Base-by-base conservation (phyloP, 2,888 invertebrate genomes). In the Euplagia quadripunctaria region DNA sequence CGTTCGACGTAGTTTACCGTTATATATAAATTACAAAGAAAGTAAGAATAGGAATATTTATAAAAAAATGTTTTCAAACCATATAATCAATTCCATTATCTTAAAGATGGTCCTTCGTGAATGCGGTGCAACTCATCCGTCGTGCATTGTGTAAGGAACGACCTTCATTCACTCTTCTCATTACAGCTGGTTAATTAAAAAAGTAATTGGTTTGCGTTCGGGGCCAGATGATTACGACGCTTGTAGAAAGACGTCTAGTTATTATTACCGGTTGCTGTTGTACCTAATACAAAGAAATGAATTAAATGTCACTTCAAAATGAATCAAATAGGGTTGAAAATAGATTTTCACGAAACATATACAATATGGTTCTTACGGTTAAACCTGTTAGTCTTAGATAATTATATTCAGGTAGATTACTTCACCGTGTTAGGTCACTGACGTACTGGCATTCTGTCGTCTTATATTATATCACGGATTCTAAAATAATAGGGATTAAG, bases 101-200 rank as follows among this genome's bases (percentile, higher is more conserved):
- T 46, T n/a, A 11, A 52, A 20, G 61, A n/a, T 1, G 43, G 51
- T 8, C 16, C 61, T 20, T 51, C 0, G 20, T n/a, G 55, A 31
- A 8, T 17, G 52, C 16, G 46, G 55, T 55, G n/a, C 31, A 42
- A 42, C 64, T 52, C 31, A 31, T 31, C 31, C 31, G 31, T 43
- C 65, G 55, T 31, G 67, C 42, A 63, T 63, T 72, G 67, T 72
- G 17, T 51, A 14, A 20, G 63, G n/a, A 41, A 42, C 31, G 31
- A 2, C 72, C 71, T 46, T 72, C n/a, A 68, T 72, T 64, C 71
- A 17, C 17, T 42, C 42, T 61, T 55, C 20, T 68, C 43, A 71
- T 68, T 68, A 71, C 61, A 64, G 31, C 64, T 65, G 58, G 71
- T 71, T 65, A 65, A 74, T 74, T 71, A 74, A 71, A 63, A 68